Evolutionary conservation across 2,888 invertebrate genomes (phyloP), one percentile per base, ranked within the genome.

Genomic region (Lissonota sp.): DNA sequence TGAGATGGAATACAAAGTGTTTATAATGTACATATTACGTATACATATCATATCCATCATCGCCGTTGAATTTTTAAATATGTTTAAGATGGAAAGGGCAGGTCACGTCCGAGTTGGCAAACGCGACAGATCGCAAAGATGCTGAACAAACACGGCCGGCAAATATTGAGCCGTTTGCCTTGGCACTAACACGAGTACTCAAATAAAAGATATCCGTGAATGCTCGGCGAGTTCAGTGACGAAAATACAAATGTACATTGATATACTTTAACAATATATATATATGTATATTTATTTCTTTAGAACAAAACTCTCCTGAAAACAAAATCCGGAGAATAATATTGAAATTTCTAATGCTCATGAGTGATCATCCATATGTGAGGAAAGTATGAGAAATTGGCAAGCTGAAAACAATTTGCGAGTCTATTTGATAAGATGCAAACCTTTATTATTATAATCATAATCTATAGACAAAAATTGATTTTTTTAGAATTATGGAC

Each of bases 51-150:
- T 55, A 69, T 55, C 39, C 8, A 5, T 70, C 42, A 26, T 8
- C 46, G 39, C 26, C 58, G 46, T 55, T 69, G 44, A 12, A 67
- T 51, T 51, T 12, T 37, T 14, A 58, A 53, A 69, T 70, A 39
- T 53, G 51, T 37, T 62, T 12, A 14, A 42, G 40, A 57, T 55
- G 37, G 8, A 39, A 51, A 66, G 64, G 44, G 66, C 58, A 46
- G 70, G 63, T 69, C 73, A 69, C 63, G 79, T 40, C 46, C 51
- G 51, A 57, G 66, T 60, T 66, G 76, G 82, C 62, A 82, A 74
- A 82, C 84, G 77, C 83, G 84, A 86, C 85, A 86, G 85, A 87
- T 88, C 86, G 85, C 85, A 84, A 83, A 80, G 83, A 84, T 69
- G 53, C 70, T 79, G 82, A 66, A 85, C 83, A 88, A 88, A 88